Percentiles rank a stretch among this genome's conserved stretches.
Conservation (phyloP, 2,113 vertebrate genomes). For the Chionodraco myersi region DNA sequence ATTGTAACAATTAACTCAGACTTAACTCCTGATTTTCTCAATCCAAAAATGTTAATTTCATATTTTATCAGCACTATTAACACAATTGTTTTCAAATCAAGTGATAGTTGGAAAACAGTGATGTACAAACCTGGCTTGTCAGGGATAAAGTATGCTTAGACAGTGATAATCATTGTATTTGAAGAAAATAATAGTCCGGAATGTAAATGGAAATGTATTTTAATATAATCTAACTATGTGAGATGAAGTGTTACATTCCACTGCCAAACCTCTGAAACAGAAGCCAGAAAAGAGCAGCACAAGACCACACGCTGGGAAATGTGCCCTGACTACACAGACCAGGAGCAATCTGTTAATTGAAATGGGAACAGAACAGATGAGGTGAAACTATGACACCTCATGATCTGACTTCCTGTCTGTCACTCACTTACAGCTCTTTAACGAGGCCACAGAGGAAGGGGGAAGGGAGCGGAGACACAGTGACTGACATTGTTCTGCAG, state of each 20-base stretch:
- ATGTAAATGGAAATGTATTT: background rate
- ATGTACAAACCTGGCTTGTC: background rate
- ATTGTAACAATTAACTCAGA: background rate
- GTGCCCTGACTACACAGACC: constrained; percentile 18
- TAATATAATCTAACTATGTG: background rate
- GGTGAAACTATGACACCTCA: constrained; percentile 67
- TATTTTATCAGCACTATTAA: too few species aligned
- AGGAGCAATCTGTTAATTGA: constrained; percentile 74
- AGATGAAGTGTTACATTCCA: constrained; percentile 7
- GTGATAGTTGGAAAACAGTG: background rate
- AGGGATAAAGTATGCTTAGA: background rate
- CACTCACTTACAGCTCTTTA: constrained; percentile 54
- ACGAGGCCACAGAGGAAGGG: constrained; percentile 38
- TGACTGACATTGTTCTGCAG: constrained; percentile 55
- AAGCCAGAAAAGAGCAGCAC: constrained; percentile 55
- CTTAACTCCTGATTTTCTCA: too few species aligned
- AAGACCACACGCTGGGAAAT: constrained; percentile 50
- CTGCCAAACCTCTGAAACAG: background rate
- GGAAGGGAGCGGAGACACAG: background rate
- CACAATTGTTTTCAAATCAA: background rate
- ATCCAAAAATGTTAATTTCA: too few species aligned
- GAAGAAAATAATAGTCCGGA: background rate
- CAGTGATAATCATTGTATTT: background rate
- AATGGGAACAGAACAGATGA: constrained; percentile 61
- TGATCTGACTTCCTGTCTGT: constrained; percentile 69